These are phyloP conservation scores for Drosophila borealis DNA, from an alignment of 2,888 invertebrate genomes.

Conservation along the genomic window DNA sequence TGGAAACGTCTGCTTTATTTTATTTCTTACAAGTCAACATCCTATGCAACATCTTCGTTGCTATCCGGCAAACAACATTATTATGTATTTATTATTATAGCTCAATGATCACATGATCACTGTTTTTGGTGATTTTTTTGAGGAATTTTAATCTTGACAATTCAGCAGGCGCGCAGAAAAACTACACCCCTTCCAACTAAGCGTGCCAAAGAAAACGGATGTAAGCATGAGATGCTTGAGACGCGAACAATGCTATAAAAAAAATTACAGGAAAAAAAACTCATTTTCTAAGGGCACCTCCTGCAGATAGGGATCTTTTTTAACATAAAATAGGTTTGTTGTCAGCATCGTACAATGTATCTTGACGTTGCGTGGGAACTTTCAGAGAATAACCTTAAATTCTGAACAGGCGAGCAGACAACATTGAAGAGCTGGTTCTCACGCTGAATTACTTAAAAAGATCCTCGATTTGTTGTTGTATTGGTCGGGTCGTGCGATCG, in stretches of 20 bases:
- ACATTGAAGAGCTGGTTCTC: conserved; percentile 33
- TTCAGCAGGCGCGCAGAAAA: conserved; percentile 49
- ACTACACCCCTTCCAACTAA: conserved; percentile 4
- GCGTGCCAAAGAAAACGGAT: conserved; percentile 43
- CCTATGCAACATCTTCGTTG: conserved; percentile 18
- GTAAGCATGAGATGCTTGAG: conserved; percentile 2
- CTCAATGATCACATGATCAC: background rate
- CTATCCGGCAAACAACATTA: conserved; percentile 19
- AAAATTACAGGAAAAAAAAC: conserved; percentile 20
- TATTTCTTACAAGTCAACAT: background rate
- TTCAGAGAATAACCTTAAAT: conserved; percentile 32
- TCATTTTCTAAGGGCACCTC: conserved; percentile 50
- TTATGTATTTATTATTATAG: background rate
- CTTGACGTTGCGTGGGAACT: conserved; percentile 63
- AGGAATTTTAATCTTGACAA: conserved; percentile 40
- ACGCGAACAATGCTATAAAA: conserved; percentile 38
- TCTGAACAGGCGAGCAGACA: conserved; percentile 63
- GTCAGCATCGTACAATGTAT: conserved; percentile 3
- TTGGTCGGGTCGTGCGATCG: conserved; percentile 4
- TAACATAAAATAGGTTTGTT: conserved; percentile 25
- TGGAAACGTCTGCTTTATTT: conserved; percentile 1
- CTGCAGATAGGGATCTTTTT: conserved; percentile 42
- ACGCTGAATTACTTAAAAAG: conserved; percentile 24
- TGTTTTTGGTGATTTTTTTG: background rate
- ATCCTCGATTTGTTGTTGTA: conserved; percentile 18